A percentile compares a stretch with the other conserved stretches of the same genome.
Conservation (phyloP, 2,888 invertebrate species). For the Cerastis rubricosa region DNA sequence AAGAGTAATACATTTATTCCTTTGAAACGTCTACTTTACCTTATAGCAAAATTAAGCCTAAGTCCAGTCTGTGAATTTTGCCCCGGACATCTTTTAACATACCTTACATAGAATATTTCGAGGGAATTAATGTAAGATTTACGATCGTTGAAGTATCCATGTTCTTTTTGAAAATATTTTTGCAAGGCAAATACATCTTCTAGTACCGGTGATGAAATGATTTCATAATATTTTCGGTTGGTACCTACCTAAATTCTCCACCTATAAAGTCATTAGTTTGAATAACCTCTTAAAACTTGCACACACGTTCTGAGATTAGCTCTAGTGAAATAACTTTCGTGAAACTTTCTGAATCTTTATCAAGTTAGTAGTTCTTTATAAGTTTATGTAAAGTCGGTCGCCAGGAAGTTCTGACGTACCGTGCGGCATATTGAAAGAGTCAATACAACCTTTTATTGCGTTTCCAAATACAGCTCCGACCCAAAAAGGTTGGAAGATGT, state of each 20-base stretch:
- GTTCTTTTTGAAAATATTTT: not conserved
- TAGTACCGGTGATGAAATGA: not conserved
- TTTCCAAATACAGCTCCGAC: not conserved
- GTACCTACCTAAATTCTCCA: not conserved
- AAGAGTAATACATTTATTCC: not conserved
- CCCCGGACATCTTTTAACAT: not conserved
- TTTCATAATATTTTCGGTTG: not conserved
- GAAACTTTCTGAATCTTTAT: conserved; percentile 21
- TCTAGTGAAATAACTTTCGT: conserved; percentile 18
- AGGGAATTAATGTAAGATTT: not conserved
- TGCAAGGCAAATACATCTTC: not conserved
- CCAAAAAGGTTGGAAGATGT: not conserved
- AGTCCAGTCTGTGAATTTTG: not conserved
- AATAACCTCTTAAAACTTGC: conserved; percentile 20
- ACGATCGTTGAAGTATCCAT: not conserved
- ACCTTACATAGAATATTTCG: not conserved
- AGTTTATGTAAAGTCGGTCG: conserved; percentile 20
- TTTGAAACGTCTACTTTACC: not conserved
- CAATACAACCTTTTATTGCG: conserved; percentile 7
- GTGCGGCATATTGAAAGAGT: conserved; percentile 13
- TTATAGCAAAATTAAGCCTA: not conserved
- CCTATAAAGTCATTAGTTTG: conserved; percentile 13
- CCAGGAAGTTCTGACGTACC: conserved; percentile 10
- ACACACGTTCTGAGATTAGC: conserved; percentile 12
- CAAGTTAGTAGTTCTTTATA: conserved; percentile 33